phyloP scores from a whole-genome alignment of 1,140 invertebrate genomes.

The Panulirus ornatus region DNA sequence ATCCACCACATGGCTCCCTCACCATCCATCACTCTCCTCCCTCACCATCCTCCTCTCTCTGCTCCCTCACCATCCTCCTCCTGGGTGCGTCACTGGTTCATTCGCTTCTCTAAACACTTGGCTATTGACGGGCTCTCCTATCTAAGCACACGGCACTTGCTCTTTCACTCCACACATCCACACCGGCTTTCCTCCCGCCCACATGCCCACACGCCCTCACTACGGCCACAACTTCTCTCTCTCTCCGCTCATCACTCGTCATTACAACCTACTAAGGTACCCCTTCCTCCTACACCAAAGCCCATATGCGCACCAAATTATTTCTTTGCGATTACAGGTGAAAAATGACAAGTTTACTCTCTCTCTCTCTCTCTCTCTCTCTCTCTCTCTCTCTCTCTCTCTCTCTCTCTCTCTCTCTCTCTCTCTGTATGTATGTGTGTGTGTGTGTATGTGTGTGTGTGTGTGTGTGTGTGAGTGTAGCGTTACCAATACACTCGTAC shows the following conservation, averaged over 20 bases:
- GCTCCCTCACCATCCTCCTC: not conserved
- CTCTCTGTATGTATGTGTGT: no score
- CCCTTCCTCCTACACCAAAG: not conserved
- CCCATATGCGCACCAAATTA: no score
- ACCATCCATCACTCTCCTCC: not conserved
- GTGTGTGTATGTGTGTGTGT: slow-evolving; percentile 16
- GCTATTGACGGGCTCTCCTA: not conserved
- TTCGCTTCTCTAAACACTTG: not conserved
- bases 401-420: no score
- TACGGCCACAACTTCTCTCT: no score
- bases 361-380: no score
- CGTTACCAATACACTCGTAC: not conserved
- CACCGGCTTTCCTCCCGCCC: no score
- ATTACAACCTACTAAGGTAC: not conserved
- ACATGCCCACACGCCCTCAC: no score
- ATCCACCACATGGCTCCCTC: not conserved
- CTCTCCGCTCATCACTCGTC: no score
- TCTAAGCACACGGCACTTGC: not conserved
- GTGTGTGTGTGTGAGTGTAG: not conserved
- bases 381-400: no score
- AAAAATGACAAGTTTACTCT: not conserved
- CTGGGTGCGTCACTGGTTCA: no score
- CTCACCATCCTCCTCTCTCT: not conserved
- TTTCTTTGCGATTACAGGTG: not conserved
- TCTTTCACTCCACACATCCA: not conserved